phyloP scores from a whole-genome alignment of 2,797 vertebrate species.

The Pseudopleuronectes americanus region DNA sequence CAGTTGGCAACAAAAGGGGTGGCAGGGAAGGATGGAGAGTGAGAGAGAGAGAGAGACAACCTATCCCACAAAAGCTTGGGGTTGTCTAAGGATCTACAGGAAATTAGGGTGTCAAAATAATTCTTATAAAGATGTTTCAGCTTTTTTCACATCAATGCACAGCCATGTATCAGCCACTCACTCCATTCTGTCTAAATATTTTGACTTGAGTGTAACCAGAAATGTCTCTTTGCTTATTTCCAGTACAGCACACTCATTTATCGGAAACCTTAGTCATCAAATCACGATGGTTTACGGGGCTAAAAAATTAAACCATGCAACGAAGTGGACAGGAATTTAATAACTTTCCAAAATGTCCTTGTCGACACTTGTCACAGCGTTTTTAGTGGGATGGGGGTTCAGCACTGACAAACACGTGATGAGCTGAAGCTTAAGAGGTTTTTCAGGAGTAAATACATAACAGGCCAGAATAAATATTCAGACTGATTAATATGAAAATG shows the following conservation, averaged over 20 bases:
- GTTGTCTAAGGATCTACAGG: slow-evolving; percentile 52
- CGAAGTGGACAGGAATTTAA: slow-evolving; percentile 9
- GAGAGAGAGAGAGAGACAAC: slow-evolving; percentile 17
- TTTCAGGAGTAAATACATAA: slow-evolving; percentile 1
- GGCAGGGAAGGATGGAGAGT: slow-evolving; percentile 3
- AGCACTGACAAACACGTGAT: slow-evolving; percentile 1
- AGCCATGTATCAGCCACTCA: slow-evolving; percentile 23
- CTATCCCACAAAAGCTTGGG: slow-evolving; percentile 33
- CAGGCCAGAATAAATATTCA: neutral
- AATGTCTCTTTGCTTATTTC: slow-evolving; percentile 36
- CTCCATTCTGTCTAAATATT: slow-evolving; percentile 43
- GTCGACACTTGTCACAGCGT: neutral
- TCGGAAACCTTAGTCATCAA: slow-evolving; percentile 38
- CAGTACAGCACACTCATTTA: slow-evolving; percentile 29
- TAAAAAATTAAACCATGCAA: slow-evolving; percentile 2
- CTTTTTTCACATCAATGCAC: slow-evolving; percentile 29
- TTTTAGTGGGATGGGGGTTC: slow-evolving; percentile 1
- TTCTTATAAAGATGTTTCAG: slow-evolving; percentile 36
- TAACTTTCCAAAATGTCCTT: slow-evolving; percentile 8
- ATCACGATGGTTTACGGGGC: slow-evolving; percentile 25
- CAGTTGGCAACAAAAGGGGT: slow-evolving; percentile 43
- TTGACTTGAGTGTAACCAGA: slow-evolving; percentile 44
- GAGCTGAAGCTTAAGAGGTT: neutral
- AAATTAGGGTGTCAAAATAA: slow-evolving; percentile 35
- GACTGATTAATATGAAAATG: slow-evolving; percentile 15